Evolutionary conservation across 2,113 vertebrate species (phyloP), one percentile per base, ranked within the genome.

Genomic region (Heteronetta atricapilla): DNA sequence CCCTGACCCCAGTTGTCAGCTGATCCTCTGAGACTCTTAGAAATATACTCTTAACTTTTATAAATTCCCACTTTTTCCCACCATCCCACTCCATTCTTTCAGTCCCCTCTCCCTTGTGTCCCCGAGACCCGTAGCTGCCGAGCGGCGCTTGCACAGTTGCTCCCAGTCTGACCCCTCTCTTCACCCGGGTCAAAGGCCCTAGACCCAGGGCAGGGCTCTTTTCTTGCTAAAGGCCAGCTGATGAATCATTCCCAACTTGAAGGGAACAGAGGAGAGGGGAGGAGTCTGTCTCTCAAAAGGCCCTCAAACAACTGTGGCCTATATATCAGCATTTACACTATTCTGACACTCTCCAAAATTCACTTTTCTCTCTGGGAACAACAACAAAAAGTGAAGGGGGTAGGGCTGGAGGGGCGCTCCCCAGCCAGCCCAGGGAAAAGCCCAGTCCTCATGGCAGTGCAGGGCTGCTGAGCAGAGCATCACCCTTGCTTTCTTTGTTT

Each of bases 141-240:
- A 98, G 96, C 95, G 79, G 97, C 94, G 97, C 98, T 98, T 96
- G 98, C 98, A 98, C 98, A 98, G 98, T 99, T 98, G 98, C 98
- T 98, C 96, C 68, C 91, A 75, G 98, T 97, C 97, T 99, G 99
- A 99, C 99, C 99, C 98, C 96, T 98, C 98, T 98, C 98, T 98
- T 99, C 98, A 98, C 82, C 74, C 96, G n/a, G 99, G 99, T 99
- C 99, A 99, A 99, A 99, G 99, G 99, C 97, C 99, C 48, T 94
- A 97, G 98, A 98, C 98, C 98, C 96, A 97, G 98, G 98, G 98
- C 98, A 98, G 76, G 93, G 97, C 97, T 98, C 98, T 98, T 99
- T 98, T 98, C 98, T 98, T 98, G 98, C 99, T 98, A 98, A 99
- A 99, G 99, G 98, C 98, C 99, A 98, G 98, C 98, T 99, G 99